Evolutionary conservation across 2,113 vertebrate genomes (phyloP).

Genomic region (Pardalotus punctatus): DNA sequence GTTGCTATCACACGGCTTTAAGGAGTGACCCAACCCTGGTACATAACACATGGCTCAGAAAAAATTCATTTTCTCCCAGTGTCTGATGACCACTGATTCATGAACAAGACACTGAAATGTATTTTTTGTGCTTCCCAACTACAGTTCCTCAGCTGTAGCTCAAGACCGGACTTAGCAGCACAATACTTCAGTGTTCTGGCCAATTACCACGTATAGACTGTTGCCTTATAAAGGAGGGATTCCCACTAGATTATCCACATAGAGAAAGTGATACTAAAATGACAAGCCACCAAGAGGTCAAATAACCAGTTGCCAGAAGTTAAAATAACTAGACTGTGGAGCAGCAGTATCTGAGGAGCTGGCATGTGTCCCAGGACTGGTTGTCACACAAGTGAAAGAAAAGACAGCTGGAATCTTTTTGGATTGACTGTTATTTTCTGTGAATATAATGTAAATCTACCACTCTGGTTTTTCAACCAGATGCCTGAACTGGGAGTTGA

Average conservation of each 20-base stretch:
- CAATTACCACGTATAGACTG: background rate
- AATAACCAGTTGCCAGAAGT: slow-evolving; percentile 69
- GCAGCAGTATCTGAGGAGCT: slow-evolving; percentile 55
- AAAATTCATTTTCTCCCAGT: background rate
- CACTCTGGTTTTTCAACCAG: background rate
- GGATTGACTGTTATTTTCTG: slow-evolving; percentile 40
- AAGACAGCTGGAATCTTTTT: slow-evolving; percentile 36
- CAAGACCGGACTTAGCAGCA: background rate
- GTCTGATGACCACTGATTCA: background rate
- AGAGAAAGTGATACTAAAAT: slow-evolving; percentile 47
- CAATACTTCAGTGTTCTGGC: slow-evolving; percentile 45
- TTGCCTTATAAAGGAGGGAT: slow-evolving; percentile 23
- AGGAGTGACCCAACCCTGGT: background rate
- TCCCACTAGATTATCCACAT: slow-evolving; percentile 26
- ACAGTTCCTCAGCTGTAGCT: slow-evolving; percentile 1
- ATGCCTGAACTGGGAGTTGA: background rate
- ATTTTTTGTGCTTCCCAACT: background rate
- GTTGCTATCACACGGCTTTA: background rate
- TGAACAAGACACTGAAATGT: background rate
- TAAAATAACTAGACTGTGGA: slow-evolving; percentile 54
- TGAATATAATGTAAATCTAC: slow-evolving; percentile 14
- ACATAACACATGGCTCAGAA: background rate
- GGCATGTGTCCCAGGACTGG: slow-evolving; percentile 60
- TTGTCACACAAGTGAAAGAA: slow-evolving; percentile 40
- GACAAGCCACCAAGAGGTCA: slow-evolving; percentile 64